phyloP scores from a whole-genome alignment of 2,113 vertebrate species.

The Phrynosoma blainvillii region DNA sequence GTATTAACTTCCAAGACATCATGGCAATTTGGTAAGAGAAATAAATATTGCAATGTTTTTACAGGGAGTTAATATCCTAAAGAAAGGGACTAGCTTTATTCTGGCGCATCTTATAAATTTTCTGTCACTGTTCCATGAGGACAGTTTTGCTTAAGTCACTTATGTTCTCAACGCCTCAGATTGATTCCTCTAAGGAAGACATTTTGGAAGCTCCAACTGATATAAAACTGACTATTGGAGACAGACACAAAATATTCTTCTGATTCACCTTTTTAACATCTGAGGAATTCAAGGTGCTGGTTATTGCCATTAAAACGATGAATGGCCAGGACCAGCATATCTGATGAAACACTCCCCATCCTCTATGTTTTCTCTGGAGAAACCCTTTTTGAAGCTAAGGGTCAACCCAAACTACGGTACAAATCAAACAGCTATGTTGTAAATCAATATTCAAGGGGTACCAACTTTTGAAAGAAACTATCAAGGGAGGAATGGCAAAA shows the following conservation, averaged over 20 bases:
- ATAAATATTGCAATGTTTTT: background rate
- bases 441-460: background rate
- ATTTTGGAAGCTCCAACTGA: background rate
- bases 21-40: background rate
- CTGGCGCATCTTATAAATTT: background rate
- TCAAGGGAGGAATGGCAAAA: background rate
- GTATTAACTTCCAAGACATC: background rate
- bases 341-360: background rate
- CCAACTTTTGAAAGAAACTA: background rate
- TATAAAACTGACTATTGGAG: background rate
- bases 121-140: background rate
- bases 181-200: background rate
- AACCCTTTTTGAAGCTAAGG: background rate
- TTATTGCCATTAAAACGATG: background rate
- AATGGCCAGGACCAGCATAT: background rate
- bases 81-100: background rate
- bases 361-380: background rate
- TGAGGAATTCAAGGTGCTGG: background rate
- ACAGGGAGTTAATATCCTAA: background rate
- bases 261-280: background rate
- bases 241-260: background rate
- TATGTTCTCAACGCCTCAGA: background rate
- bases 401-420: background rate
- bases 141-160: background rate
- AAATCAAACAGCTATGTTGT: background rate